Percentiles rank a stretch among this genome's conserved stretches.
Evolutionary conservation across 2,113 vertebrate species (phyloP).

Genomic region (Verasper variegatus): DNA sequence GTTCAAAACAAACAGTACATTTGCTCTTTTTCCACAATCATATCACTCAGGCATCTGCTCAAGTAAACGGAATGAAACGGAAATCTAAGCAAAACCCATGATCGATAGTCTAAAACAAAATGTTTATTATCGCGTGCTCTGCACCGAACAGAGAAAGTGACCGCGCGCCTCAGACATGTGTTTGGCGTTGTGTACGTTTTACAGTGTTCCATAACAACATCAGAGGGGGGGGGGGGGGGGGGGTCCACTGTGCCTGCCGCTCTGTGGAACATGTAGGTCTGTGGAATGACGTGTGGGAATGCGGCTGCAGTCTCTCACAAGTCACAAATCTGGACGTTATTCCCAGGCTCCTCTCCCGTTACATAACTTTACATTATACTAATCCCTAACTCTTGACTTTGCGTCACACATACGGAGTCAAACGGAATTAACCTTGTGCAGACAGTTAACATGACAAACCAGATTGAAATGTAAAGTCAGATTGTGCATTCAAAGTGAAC

Average conservation of each 20-base stretch:
- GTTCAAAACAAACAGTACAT: not conserved
- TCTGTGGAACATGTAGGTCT: constrained; percentile 30
- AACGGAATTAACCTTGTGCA: constrained; percentile 17
- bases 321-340: constrained; percentile 66
- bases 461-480: no score
- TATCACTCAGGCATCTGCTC: not conserved
- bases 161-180: not conserved
- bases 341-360: constrained; percentile 48
- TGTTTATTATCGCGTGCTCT: not conserved
- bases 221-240: constrained; percentile 37
- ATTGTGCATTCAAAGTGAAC: not conserved
- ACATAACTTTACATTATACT: constrained; percentile 46
- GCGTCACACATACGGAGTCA: constrained; percentile 10
- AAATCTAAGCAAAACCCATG: not conserved
- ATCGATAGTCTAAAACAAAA: not conserved
- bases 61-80: not conserved
- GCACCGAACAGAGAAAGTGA: constrained; percentile 7
- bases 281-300: constrained; percentile 54
- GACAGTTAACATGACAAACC: no score
- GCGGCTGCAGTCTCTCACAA: constrained; percentile 60
- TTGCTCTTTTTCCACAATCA: not conserved
- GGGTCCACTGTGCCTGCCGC: constrained; percentile 34
- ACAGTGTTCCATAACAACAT: constrained; percentile 23
- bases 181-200: constrained; percentile 23
- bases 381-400: constrained; percentile 48